phyloP scores from a whole-genome alignment of 2,888 invertebrate species.

The Drosophila phalerata region DNA sequence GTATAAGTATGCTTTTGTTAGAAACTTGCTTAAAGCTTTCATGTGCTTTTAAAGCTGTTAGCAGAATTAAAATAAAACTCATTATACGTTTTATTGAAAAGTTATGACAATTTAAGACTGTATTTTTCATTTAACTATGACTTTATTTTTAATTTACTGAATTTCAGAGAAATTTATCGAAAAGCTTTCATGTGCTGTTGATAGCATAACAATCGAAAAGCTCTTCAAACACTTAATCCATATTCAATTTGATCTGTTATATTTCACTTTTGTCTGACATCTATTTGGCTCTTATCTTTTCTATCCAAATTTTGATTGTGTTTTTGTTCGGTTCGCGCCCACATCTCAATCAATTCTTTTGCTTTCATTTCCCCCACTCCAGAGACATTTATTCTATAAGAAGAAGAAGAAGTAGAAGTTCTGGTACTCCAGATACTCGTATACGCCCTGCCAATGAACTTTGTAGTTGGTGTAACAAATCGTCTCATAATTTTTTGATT shows the following conservation, averaged over 20 bases:
- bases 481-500: slow-evolving; percentile 75
- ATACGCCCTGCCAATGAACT: slow-evolving; percentile 47
- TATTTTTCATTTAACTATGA: no score
- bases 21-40: not conserved
- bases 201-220: not conserved
- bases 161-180: not conserved
- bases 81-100: no score
- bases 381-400: slow-evolving; percentile 1
- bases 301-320: slow-evolving; percentile 29
- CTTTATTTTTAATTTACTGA: not conserved
- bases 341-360: slow-evolving; percentile 68
- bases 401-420: not conserved
- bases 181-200: slow-evolving; percentile 1
- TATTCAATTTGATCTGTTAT: not conserved
- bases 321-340: slow-evolving; percentile 45
- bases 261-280: slow-evolving; percentile 12
- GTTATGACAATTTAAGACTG: no score
- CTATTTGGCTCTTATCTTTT: slow-evolving; percentile 21
- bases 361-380: slow-evolving; percentile 14
- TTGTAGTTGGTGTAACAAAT: slow-evolving; percentile 70
- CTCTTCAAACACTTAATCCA: slow-evolving; percentile 7
- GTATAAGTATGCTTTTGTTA: no score
- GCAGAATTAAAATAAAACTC: no score
- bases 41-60: not conserved
- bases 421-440: not conserved